These are phyloP conservation scores for Athripsodes cinereus DNA, from an alignment of 2,888 invertebrate species.

Conservation along the genomic window DNA sequence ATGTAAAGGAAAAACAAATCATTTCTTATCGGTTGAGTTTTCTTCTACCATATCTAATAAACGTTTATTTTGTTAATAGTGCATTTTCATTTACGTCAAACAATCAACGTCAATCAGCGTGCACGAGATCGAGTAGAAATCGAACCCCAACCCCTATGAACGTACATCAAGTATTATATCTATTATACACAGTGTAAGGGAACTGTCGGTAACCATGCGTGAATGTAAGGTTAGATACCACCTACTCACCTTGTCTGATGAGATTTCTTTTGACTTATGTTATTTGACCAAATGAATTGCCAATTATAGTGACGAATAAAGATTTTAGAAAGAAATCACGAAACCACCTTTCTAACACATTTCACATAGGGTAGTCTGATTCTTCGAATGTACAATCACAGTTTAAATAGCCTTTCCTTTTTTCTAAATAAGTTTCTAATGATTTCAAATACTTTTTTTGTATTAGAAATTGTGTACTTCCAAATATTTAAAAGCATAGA, in stretches of 20 bases:
- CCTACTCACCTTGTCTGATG: not conserved
- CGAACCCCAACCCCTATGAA: slow-evolving; percentile 4
- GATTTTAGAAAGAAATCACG: too few species aligned
- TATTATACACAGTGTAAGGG: not conserved
- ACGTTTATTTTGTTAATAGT: slow-evolving; percentile 15
- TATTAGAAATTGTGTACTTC: too few species aligned
- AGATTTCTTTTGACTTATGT: not conserved
- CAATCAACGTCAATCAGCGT: slow-evolving; percentile 21
- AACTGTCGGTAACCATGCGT: not conserved
- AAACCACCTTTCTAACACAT: too few species aligned
- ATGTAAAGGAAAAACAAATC: too few species aligned
- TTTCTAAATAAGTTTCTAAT: too few species aligned
- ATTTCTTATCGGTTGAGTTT: not conserved
- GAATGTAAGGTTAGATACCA: not conserved
- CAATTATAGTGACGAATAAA: too few species aligned
- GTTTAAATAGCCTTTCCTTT: too few species aligned
- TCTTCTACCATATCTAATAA: slow-evolving; percentile 8
- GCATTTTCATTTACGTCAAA: slow-evolving; percentile 23
- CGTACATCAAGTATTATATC: not conserved
- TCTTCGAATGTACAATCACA: too few species aligned
- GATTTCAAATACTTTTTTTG: too few species aligned
- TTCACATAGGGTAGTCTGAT: too few species aligned
- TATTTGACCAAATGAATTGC: not conserved
- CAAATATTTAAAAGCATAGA: too few species aligned
- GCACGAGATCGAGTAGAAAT: slow-evolving; percentile 8